Base-by-base conservation (phyloP, 2,113 vertebrate species). In the Egretta garzetta region DNA sequence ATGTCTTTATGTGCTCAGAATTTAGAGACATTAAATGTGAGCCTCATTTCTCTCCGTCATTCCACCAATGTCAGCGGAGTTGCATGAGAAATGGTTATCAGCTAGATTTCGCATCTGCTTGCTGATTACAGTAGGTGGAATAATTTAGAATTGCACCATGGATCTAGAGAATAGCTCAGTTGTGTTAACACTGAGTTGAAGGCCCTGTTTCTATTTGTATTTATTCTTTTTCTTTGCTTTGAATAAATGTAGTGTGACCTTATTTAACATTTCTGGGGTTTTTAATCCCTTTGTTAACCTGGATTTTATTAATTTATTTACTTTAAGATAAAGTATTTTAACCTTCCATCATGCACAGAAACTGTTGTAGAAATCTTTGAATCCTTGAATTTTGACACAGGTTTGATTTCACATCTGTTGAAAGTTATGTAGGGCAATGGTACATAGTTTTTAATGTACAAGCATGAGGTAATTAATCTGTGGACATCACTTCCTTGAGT, bases 351-450 rank as follows among this genome's bases (percentile, higher is more conserved):
- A 68, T 90, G 56, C 73, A 64, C 76, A 47, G 74, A 80, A 80
- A 75, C 28, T 72, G 81, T 41, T 84, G 74, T 90, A 62, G 82
- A 97, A 91, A 92, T 71, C 39, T 47, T 86, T 20, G 43, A 95
- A 86, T 97, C 63, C 77, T 94, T 96, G n/a, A 68, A 67, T 86
- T 98, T 95, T 96, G 96, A 93, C 77, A 95, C 76, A 80, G 45
- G 47, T 86, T 90, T 92, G 58, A 75, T 95, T 98, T 97, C 86
- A 72, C 96, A 97, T 98, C 96, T 98, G 94, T 96, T 97, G 90
- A 94, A 97, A 96, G 94, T 97, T 96, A 96, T 82, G 55, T 49
- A 95, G 26, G 85, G 82, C 58, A 90, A 33, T 67, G 43, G 47
- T 95, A 88, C 92, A 67, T 93, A 67, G 47, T 91, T 95, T 95